Evolutionary conservation across 2,797 vertebrate species (phyloP).

Genomic region (Mormyrops attenuatus): DNA sequence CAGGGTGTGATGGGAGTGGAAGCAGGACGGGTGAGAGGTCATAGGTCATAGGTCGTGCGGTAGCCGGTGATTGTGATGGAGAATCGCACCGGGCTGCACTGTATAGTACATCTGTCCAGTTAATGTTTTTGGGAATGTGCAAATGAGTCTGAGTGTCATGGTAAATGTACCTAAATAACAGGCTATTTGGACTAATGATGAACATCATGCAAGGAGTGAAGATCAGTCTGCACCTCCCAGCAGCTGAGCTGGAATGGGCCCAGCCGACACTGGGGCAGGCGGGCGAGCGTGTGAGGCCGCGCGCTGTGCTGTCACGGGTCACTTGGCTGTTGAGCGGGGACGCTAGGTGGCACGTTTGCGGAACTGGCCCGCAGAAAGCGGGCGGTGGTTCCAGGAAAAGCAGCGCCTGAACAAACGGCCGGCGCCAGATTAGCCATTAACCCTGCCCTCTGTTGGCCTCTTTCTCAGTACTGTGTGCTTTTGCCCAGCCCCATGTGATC

Average conservation of each 20-base stretch:
- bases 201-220: neutral
- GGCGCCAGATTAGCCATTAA: slow-evolving; percentile 13
- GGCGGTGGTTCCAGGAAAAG: neutral
- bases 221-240: neutral
- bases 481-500: neutral
- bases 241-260: neutral
- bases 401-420: neutral
- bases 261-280: neutral
- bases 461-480: slow-evolving; percentile 10
- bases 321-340: neutral
- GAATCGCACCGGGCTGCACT: neutral
- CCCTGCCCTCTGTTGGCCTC: neutral
- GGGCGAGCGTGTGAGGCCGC: neutral
- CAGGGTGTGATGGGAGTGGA: neutral
- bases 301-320: neutral
- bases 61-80: neutral
- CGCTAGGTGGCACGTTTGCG: neutral
- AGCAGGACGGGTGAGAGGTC: neutral
- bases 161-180: neutral
- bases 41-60: neutral
- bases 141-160: neutral
- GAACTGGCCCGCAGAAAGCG: neutral
- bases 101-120: neutral
- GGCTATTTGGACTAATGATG: neutral
- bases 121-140: neutral